Evolutionary conservation across 2,888 invertebrate species (phyloP).

Genomic region (Ennomos quercinarius): DNA sequence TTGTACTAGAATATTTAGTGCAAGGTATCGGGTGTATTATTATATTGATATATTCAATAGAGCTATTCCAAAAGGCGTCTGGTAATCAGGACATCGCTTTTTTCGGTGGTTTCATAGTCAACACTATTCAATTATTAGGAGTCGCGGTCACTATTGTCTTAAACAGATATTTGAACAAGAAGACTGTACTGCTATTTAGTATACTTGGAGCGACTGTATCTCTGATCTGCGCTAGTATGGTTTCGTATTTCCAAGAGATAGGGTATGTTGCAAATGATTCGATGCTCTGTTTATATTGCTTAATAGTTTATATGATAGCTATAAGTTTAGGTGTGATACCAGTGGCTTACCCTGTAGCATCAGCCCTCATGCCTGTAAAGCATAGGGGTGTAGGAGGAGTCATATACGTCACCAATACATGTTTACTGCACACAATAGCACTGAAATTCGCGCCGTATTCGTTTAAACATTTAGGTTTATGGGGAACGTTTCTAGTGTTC

Average conservation of each 20-base stretch:
- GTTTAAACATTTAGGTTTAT: constrained; percentile 29
- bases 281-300: constrained; percentile 15
- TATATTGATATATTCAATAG: constrained; percentile 29
- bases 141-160: constrained; percentile 15
- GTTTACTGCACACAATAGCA: constrained; percentile 30
- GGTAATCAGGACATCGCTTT: constrained; percentile 12
- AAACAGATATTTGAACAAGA: constrained; percentile 20
- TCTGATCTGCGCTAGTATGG: constrained; percentile 11
- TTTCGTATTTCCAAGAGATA: constrained; percentile 26
- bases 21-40: constrained; percentile 28
- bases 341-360: constrained; percentile 20
- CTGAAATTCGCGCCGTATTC: constrained; percentile 36
- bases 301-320: constrained; percentile 23
- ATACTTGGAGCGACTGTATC: constrained; percentile 13
- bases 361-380: constrained; percentile 39
- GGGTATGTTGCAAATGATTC: constrained; percentile 25
- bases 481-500: constrained; percentile 33
- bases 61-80: constrained; percentile 24
- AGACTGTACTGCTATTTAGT: constrained; percentile 18
- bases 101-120: constrained; percentile 26
- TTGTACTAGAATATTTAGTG: constrained; percentile 21
- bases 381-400: constrained; percentile 37
- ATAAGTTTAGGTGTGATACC: constrained; percentile 24
- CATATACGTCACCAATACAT: constrained; percentile 29
- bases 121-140: constrained; percentile 22